Percentiles rank a stretch among this genome's conserved stretches.
Evolutionary conservation across 2,888 invertebrate genomes (phyloP).

Genomic region (Zygogramma bicolorata): DNA sequence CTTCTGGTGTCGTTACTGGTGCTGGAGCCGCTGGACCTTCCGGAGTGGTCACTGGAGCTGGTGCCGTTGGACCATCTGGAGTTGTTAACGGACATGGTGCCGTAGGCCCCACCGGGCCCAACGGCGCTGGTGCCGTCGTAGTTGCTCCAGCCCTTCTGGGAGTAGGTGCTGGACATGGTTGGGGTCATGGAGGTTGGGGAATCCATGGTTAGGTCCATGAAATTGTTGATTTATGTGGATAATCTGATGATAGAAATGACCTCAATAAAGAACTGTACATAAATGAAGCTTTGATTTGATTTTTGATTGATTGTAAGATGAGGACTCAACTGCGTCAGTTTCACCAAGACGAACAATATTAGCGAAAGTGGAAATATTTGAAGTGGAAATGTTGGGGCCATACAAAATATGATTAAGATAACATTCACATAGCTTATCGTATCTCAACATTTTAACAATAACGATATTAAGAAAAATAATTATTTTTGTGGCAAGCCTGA

Average conservation of each 20-base stretch:
- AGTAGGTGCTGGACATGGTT: conserved; percentile 4
- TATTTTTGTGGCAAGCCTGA: no score
- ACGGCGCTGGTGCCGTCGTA: conserved; percentile 30
- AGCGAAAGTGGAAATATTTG: no score
- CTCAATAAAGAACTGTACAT: not conserved
- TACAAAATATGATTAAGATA: no score
- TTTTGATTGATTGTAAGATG: no score
- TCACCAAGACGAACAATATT: no score
- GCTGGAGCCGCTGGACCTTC: conserved; percentile 24
- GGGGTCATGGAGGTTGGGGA: not conserved
- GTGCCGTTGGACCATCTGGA: conserved; percentile 31
- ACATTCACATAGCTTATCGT: no score
- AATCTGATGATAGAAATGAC: not conserved
- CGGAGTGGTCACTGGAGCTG: conserved; percentile 22
- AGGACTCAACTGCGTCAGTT: no score
- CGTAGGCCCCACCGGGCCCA: conserved; percentile 43
- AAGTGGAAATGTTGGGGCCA: no score
- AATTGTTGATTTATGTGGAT: not conserved
- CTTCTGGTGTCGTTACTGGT: conserved; percentile 30
- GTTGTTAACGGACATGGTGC: conserved; percentile 43
- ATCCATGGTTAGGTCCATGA: not conserved
- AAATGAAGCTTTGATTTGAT: no score
- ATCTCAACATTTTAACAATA: no score
- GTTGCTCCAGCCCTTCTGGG: not conserved
- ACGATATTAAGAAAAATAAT: no score